Base-by-base conservation (phyloP, 1,140 invertebrate genomes). In the Cecropterus lyciades region DNA sequence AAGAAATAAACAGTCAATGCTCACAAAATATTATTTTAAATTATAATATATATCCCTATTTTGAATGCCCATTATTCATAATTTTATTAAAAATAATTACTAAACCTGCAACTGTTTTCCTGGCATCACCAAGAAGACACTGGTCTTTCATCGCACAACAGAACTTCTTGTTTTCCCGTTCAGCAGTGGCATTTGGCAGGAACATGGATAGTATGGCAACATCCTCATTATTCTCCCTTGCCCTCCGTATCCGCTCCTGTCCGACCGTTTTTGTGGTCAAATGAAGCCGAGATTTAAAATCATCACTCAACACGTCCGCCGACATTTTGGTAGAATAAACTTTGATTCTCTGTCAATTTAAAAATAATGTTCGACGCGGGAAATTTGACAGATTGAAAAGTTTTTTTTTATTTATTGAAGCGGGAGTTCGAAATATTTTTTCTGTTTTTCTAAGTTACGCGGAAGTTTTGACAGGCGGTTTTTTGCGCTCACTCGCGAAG, bases 121-220 rank as follows among this genome's bases (percentile, higher is more conserved):
- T 95, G 15, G 95, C 93, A 90, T 98, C 96, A n/a, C 96, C 96
- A 53, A 96, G 80, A 16, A 95, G 83, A 82, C 97, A 97, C 67
- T 95, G 94, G 60, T 94, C 93, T 65, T 94, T 95, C 67, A 97
- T 87, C 59, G 94, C 93, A 89, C 97, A 98, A 83, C 95, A 94
- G 87, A 98, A 98, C 69, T 93, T 93, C 82, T 95, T 95, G 67
- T 95, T 94, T 79, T 96, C 95, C 73, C 94, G 93, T 64, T 94
- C 93, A 79, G 95, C 92, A 3, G 94, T 93, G 33, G 94, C 93
- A 70, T 94, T 95, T 0, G 95, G 95, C 48, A 96, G 85, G 69
- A 97, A 95, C 94, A 97, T 97, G 60, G 96, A 96, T 67, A 97
- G 92, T 77, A 97, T 95, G 43, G 96, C 97, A 42, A 97, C 94